Base-by-base conservation (phyloP, 2,888 invertebrate species). In the Osmoderma eremita region DNA sequence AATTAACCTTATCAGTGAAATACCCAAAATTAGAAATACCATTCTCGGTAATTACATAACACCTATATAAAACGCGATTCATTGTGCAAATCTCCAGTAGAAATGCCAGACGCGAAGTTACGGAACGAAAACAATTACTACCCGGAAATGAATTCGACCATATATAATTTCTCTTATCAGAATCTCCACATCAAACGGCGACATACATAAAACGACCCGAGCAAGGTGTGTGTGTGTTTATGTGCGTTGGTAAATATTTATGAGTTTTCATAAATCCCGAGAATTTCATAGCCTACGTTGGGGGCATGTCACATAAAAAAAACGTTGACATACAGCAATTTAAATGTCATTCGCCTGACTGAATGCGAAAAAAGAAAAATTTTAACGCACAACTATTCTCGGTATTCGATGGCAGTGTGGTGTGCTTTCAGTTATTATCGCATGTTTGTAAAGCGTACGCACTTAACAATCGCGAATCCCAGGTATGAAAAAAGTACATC, bases 271-370 rank as follows among this genome's bases (percentile, higher is more conserved):
- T 63, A 63, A 63, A 63, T 63, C 63, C 42, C 51, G 41, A 39
- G 63, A 63, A 49, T 63, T 51, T 63, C 63, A 63, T 63, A 63
- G 63, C 38, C 58, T 22, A 50, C 51, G 38, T 63, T 41, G 51
- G 39, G 51, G 18, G 63, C 63, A 63, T 50, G 63, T 63, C 51
- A 51, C 50, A 51, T 63, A 63, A 68, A 68, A 68, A 65, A 68
- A 68, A 65, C 48, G 54, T 42, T 65, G 68, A 65, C 68, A 63
- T 62, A 54, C 58, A 62, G 68, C 68, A 65, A 65, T 68, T 68
- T 65, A 68, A 68, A 65, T 65, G 68, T 68, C 68, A 68, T 65
- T 68, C 68, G 65, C 65, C 65, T 49, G 68, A 65, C 65, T 64
- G 65, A 68, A 65, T 68, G 53, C 65, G 53, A 65, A 45, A 36